Evolutionary conservation across 2,113 vertebrate genomes (phyloP).

Genomic region (Varanus komodoensis): DNA sequence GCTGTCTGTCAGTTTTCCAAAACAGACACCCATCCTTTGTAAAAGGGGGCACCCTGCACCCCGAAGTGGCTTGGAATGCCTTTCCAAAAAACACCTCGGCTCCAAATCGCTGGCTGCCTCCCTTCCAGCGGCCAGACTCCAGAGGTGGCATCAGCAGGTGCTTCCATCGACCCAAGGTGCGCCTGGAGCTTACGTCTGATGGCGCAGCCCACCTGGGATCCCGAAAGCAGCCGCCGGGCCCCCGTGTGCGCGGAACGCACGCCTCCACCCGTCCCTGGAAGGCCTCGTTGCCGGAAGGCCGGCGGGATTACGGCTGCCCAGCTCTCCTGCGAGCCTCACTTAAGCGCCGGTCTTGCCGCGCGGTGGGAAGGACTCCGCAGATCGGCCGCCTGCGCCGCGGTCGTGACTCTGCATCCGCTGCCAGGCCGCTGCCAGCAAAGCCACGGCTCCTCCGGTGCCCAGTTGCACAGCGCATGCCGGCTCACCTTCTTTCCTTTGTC

Average conservation of each 20-base stretch:
- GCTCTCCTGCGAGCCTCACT: neutral
- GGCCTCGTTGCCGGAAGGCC: neutral
- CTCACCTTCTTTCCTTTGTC: slow-evolving; percentile 31
- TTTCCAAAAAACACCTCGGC: no score
- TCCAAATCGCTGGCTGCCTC: neutral
- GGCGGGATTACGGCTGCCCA: no score
- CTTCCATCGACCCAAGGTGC: no score
- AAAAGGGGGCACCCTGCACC: no score
- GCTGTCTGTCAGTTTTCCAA: no score
- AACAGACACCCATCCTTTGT: no score
- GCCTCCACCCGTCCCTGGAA: neutral
- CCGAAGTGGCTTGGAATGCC: no score
- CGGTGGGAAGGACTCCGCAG: neutral
- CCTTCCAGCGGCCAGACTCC: neutral
- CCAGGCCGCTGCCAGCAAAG: slow-evolving; percentile 18
- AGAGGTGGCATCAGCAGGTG: neutral
- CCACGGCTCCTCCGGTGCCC: slow-evolving; percentile 28
- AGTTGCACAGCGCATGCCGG: neutral
- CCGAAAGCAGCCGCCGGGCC: no score
- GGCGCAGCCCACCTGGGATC: no score
- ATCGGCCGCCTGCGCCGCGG: slow-evolving; percentile 4
- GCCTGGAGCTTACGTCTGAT: no score
- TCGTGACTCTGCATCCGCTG: slow-evolving; percentile 37
- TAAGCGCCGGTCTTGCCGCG: neutral
- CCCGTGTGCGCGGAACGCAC: neutral